Evolutionary conservation across 1,140 invertebrate species (phyloP), one percentile per base, ranked within the genome.

Genomic region (Nomia melanderi): DNA sequence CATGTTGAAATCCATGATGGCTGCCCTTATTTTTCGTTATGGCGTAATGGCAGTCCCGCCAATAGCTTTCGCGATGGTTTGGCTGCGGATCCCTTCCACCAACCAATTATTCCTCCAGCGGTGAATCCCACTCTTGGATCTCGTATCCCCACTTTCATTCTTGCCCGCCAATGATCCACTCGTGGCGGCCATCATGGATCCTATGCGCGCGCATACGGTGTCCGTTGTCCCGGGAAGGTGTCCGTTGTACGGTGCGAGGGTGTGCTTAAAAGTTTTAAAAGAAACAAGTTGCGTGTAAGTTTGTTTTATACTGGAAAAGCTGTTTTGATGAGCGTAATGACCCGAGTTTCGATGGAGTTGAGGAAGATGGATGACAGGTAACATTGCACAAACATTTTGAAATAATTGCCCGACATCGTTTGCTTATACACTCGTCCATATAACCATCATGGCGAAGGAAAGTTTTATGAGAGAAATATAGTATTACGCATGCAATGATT

Each of bases 1-100:
- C 91, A 91, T 90, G 76, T 83, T 92, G 87, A 86, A 92, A 91
- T 91, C 85, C 91, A 92, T 92, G 88, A 92, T 92, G 91, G 91
- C 91, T 85, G 91, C 86, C 72, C 75, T 86, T 83, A 83, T 79
- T 82, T 86, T 90, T 85, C 83, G 77, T 77, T 4, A 36, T 65
- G 65, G 70, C 66, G 84, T 85, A 65, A 81, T 87, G 77, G 79
- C 74, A 84, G 82, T 85, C 79, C 86, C 88, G 70, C 91, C 91
- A 91, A 91, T 91, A 72, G 86, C 85, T 81, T 87, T 72, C 81
- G 79, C 69, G 78, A 82, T 77, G 81, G 57, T 73, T 79, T 56
- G 71, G 65, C 85, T 84, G 71, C 84, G 79, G 86, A 88, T 87
- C 89, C 90, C 89, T 90, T 87, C 87, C 85, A 79, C 66, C 6